Percentiles rank a stretch among this genome's conserved stretches.
phyloP scores from a whole-genome alignment of 2,888 invertebrate species.

The Brachyptera putata region DNA sequence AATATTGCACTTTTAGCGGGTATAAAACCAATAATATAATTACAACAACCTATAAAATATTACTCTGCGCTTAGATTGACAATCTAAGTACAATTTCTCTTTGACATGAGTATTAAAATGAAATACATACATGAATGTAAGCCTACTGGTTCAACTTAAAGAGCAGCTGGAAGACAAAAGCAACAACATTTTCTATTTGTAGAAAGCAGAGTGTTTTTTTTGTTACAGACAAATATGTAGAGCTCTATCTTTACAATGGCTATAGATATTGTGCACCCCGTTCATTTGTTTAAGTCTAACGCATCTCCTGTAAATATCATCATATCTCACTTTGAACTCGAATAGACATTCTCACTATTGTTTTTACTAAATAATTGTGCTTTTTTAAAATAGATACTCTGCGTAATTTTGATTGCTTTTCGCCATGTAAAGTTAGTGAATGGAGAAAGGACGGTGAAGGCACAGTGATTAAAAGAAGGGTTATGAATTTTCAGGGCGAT shows the following conservation, averaged over 20 bases:
- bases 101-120: constrained; percentile 29
- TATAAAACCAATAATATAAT: constrained; percentile 29
- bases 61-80: constrained; percentile 25
- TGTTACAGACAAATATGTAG: constrained; percentile 32
- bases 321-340: constrained; percentile 32
- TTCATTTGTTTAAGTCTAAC: constrained; percentile 21
- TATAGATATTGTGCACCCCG: constrained; percentile 32
- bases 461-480: constrained; percentile 31
- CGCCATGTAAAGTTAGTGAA: constrained; percentile 30
- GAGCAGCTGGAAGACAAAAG: constrained; percentile 33
- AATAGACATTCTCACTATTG: constrained; percentile 33
- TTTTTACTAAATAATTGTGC: constrained; percentile 30
- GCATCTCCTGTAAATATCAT: constrained; percentile 31
- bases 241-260: constrained; percentile 30
- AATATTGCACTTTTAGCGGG: constrained; percentile 34
- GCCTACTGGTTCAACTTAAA: constrained; percentile 29
- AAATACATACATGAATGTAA: constrained; percentile 23
- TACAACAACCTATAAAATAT: constrained; percentile 30
- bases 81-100: constrained; percentile 26
- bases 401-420: constrained; percentile 33
- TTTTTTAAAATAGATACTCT: constrained; percentile 29
- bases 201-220: constrained; percentile 30
- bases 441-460: constrained; percentile 31
- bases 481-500: too few species aligned
- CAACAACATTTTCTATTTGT: constrained; percentile 31